Conservation (phyloP, 2,113 vertebrate species). For the Siniperca knerii region DNA sequence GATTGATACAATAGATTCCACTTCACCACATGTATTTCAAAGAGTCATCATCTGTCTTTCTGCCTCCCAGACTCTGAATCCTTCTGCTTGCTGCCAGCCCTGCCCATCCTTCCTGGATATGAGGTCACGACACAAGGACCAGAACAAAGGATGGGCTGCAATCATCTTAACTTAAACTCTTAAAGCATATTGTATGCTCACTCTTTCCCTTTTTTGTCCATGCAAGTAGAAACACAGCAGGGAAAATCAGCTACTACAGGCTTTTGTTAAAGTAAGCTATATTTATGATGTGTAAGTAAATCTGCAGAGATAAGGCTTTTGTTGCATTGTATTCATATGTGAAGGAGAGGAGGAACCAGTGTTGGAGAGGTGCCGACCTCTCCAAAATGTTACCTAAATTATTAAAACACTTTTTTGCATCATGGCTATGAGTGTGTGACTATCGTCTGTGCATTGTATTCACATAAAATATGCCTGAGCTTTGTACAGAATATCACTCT, state of each 20-base stretch:
- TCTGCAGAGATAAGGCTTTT: neutral
- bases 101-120: constrained; percentile 82
- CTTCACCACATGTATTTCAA: constrained; percentile 51
- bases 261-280: constrained; percentile 4
- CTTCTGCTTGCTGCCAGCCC: constrained; percentile 60
- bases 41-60: constrained; percentile 49
- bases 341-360: too few relatives aligned
- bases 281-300: neutral
- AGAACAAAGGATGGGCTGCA: constrained; percentile 74
- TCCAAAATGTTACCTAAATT: too few relatives aligned
- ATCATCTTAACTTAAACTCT: constrained; percentile 37
- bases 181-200: neutral
- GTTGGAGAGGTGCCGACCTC: too few relatives aligned
- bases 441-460: too few relatives aligned
- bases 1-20: neutral
- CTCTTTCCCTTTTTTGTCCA: neutral
- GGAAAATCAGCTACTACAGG: constrained; percentile 23
- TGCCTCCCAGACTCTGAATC: constrained; percentile 34
- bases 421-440: too few relatives aligned
- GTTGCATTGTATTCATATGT: neutral
- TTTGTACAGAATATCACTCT: neutral
- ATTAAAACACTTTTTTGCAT: too few relatives aligned
- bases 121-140: constrained; percentile 67
- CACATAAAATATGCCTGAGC: neutral
- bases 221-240: neutral